These are phyloP conservation scores for Aepyceros melampus DNA, from an alignment of 2,113 vertebrate genomes.

Conservation along the genomic window DNA sequence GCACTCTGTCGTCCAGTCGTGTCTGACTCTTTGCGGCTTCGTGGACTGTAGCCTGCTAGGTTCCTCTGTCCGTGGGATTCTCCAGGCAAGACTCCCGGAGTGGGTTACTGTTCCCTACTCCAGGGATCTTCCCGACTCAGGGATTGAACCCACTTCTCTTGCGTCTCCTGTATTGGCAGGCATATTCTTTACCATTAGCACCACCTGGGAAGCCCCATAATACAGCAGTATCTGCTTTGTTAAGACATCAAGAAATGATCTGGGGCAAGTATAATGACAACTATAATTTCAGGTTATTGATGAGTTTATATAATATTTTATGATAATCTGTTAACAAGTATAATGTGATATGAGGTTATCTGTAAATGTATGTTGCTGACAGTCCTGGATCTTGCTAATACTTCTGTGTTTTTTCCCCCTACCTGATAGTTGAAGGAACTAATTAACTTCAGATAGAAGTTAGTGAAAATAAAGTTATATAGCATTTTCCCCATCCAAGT, in stretches of 20 bases:
- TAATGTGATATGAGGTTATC: background rate
- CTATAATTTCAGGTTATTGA: background rate
- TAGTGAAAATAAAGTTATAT: background rate
- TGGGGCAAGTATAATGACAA: background rate
- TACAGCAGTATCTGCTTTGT: background rate
- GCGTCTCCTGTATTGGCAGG: background rate
- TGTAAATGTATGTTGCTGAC: background rate
- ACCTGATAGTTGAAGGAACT: background rate
- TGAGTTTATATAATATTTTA: background rate
- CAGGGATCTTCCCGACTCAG: background rate
- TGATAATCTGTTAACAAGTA: background rate
- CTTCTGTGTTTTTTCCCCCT: background rate
- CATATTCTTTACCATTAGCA: background rate
- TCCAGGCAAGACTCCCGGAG: background rate
- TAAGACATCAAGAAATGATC: background rate
- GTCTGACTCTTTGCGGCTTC: background rate
- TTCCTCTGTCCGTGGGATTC: background rate
- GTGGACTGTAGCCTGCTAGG: background rate
- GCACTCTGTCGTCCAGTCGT: rapidly evolving
- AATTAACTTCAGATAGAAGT: background rate
- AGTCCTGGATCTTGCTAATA: background rate
- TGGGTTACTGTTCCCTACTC: background rate
- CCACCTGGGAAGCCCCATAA: background rate
- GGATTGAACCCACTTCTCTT: background rate
- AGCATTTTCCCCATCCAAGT: background rate